Evolutionary conservation across 2,797 vertebrate species (phyloP).

Genomic region (Coilia nasus): DNA sequence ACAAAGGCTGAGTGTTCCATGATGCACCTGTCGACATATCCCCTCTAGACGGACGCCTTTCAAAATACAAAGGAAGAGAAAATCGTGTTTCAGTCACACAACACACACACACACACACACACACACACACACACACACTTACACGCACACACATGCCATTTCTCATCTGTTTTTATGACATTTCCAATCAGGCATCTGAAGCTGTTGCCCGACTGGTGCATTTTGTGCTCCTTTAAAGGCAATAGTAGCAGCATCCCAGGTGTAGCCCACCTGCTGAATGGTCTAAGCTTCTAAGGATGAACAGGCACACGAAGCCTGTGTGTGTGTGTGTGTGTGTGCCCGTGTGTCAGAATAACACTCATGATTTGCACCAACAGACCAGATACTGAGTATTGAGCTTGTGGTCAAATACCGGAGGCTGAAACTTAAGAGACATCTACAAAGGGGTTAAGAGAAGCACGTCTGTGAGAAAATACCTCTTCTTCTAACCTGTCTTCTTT

Average conservation of each 20-base stretch:
- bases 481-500: neutral
- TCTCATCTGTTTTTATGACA: neutral
- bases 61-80: neutral
- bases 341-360: neutral
- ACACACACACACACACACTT: too few relatives aligned
- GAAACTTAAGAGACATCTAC: neutral
- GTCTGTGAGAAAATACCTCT: neutral
- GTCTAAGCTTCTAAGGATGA: neutral
- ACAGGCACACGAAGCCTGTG: neutral
- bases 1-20: neutral
- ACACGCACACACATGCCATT: neutral
- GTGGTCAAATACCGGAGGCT: neutral
- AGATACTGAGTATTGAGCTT: neutral
- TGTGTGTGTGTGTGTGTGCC: conserved; percentile 13
- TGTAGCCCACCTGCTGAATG: too few relatives aligned
- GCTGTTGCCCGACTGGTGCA: neutral
- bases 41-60: neutral
- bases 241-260: neutral
- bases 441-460: neutral
- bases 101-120: neutral
- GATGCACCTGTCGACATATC: neutral
- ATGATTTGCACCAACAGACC: too few relatives aligned
- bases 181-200: neutral
- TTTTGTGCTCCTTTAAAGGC: neutral
- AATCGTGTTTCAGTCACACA: neutral